Percentiles rank a stretch among this genome's conserved stretches.
phyloP scores from a whole-genome alignment of 64 coral and sea anemone species.

The Anthopleura sola region DNA sequence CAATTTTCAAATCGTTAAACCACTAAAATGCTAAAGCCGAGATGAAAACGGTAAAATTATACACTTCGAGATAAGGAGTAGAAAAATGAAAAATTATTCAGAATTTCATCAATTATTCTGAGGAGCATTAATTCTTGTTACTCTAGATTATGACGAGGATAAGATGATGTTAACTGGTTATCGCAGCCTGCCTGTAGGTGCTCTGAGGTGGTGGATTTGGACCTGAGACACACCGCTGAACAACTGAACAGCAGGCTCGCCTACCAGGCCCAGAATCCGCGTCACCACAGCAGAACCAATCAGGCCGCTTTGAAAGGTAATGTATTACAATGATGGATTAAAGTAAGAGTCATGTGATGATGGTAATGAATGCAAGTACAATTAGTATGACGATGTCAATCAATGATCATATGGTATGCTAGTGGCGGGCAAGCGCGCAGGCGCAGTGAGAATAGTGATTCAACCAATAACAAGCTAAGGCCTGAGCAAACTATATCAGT shows the following conservation, averaged over 20 bases:
- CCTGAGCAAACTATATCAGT: not conserved
- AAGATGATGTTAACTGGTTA: not conserved
- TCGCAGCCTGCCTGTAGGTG: not conserved
- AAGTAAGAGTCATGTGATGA: not conserved
- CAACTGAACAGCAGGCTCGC: not conserved
- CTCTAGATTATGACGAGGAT: not conserved
- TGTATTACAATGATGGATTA: slow-evolving; percentile 5
- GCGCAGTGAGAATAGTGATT: not conserved
- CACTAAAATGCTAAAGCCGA: not conserved
- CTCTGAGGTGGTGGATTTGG: not conserved
- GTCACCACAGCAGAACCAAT: not conserved
- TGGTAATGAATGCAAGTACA: not conserved
- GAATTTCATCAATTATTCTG: not conserved
- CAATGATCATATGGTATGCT: not conserved
- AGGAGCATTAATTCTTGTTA: not conserved
- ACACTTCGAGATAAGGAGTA: not conserved
- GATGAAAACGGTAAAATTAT: not conserved
- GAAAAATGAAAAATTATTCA: not conserved
- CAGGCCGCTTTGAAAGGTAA: not conserved
- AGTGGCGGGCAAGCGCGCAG: not conserved
- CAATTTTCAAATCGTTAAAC: not conserved
- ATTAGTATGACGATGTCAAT: not conserved
- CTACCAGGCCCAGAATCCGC: too few relatives aligned
- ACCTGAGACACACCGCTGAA: not conserved
- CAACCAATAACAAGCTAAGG: not conserved